Conservation (phyloP, 1,140 invertebrate species). For the Protaetia brevitarsis region DNA sequence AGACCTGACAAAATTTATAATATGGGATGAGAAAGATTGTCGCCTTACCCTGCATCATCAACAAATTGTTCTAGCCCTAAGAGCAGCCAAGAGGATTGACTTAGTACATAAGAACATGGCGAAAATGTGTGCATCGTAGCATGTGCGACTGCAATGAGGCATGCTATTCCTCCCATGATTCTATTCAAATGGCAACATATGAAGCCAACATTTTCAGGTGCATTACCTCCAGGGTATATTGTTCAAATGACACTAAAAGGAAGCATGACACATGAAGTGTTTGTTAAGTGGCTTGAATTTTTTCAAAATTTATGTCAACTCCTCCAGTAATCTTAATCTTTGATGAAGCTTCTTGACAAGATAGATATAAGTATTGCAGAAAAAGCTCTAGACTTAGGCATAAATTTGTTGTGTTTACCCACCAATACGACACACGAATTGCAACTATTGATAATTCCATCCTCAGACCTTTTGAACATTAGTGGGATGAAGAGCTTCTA, state of each 20-base stretch:
- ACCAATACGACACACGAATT: constrained; percentile 49
- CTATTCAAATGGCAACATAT: constrained; percentile 42
- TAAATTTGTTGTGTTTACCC: constrained; percentile 44
- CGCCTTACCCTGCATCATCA: too few relatives aligned
- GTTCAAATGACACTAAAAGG: constrained; percentile 45
- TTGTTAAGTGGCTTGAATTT: constrained; percentile 43
- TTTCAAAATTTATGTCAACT: too few relatives aligned
- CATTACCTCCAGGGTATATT: constrained; percentile 39
- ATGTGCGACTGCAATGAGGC: constrained; percentile 44
- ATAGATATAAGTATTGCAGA: constrained; percentile 36
- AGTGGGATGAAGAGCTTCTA: too few relatives aligned
- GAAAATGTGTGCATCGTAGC: constrained; percentile 48
- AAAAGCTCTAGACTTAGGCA: constrained; percentile 39
- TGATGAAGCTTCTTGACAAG: constrained; percentile 46
- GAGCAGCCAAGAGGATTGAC: too few relatives aligned
- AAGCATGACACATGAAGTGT: constrained; percentile 44
- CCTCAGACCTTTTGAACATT: too few relatives aligned
- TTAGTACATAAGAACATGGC: too few relatives aligned
- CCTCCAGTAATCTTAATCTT: constrained; percentile 44
- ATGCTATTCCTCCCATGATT: constrained; percentile 38
- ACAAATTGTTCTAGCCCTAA: too few relatives aligned
- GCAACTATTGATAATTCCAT: too few relatives aligned
- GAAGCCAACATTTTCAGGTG: constrained; percentile 39
- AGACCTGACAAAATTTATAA: constrained; percentile 44
- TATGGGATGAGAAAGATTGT: constrained; percentile 48